Conservation (phyloP, 1,140 invertebrate species). For the Ectropis grisescens region DNA sequence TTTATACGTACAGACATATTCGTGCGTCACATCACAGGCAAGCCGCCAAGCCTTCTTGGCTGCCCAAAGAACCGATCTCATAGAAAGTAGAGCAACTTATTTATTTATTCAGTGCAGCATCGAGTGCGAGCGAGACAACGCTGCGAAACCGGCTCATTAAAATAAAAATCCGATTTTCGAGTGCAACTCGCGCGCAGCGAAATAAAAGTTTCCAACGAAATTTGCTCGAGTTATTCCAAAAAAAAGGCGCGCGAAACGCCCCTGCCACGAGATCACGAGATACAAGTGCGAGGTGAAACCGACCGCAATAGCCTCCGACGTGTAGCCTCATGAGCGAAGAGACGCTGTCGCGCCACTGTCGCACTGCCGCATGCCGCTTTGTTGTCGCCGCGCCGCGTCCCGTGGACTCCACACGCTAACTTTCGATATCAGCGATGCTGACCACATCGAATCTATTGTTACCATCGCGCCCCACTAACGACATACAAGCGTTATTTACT, state of each 20-base stretch:
- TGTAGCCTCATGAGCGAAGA: slow-evolving; percentile 22
- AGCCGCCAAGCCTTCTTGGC: slow-evolving; percentile 29
- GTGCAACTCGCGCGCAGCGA: slow-evolving; percentile 53
- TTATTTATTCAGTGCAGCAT: slow-evolving; percentile 64
- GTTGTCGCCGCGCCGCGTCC: background rate
- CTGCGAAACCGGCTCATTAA: slow-evolving; percentile 65
- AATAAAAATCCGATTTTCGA: slow-evolving; percentile 66
- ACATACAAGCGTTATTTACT: too few relatives aligned
- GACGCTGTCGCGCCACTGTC: too few relatives aligned
- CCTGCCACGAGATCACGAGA: slow-evolving; percentile 42
- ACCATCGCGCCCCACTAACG: too few relatives aligned
- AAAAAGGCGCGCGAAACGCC: slow-evolving; percentile 51
- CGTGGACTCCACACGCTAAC: slow-evolving; percentile 4
- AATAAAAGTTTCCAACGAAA: slow-evolving; percentile 63
- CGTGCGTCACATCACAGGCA: slow-evolving; percentile 32
- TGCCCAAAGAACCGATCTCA: slow-evolving; percentile 65
- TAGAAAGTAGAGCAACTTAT: slow-evolving; percentile 68
- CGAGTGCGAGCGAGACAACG: slow-evolving; percentile 56
- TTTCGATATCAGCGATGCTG: slow-evolving; percentile 8
- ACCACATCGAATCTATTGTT: too few relatives aligned
- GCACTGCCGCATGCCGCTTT: background rate
- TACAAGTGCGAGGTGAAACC: slow-evolving; percentile 57
- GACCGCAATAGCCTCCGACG: slow-evolving; percentile 43
- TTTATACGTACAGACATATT: too few relatives aligned
- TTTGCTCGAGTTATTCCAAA: slow-evolving; percentile 66